A percentile compares a stretch with the other conserved stretches of the same genome.
Conservation (phyloP, 2,113 vertebrate species). For the Candoia aspera region DNA sequence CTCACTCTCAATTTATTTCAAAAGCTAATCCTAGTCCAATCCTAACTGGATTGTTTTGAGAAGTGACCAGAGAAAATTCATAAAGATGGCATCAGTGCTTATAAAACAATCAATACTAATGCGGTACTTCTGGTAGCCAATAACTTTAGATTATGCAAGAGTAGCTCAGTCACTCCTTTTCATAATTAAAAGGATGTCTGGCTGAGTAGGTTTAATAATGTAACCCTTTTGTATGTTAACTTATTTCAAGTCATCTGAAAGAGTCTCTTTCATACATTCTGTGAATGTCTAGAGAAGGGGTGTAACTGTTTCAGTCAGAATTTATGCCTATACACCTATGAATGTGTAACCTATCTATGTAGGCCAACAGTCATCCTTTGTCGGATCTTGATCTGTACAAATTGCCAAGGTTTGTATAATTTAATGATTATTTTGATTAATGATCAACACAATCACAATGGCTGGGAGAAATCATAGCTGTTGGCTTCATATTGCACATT, state of each 20-base stretch:
- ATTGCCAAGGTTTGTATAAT: neutral
- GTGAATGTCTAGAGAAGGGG: neutral
- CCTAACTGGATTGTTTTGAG: neutral
- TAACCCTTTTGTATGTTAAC: neutral
- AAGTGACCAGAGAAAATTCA: slow-evolving; percentile 4
- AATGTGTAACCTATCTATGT: neutral
- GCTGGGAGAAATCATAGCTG: neutral
- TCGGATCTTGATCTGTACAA: neutral
- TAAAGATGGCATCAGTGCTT: neutral
- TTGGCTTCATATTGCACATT: neutral
- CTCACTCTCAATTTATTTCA: neutral
- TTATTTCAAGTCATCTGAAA: neutral
- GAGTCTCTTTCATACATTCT: neutral
- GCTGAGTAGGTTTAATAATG: accelerated
- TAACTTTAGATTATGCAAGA: neutral
- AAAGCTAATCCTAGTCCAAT: too few relatives aligned
- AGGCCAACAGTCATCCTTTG: neutral
- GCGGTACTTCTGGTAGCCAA: slow-evolving; percentile 1
- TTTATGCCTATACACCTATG: neutral
- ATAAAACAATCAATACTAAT: neutral
- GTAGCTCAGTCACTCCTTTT: neutral
- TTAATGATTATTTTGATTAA: neutral
- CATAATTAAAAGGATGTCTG: neutral
- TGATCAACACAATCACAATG: neutral
- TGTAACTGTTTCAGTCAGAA: neutral